These are phyloP conservation scores for Characodon lateralis DNA, from an alignment of 2,797 vertebrate species.

Conservation along the genomic window DNA sequence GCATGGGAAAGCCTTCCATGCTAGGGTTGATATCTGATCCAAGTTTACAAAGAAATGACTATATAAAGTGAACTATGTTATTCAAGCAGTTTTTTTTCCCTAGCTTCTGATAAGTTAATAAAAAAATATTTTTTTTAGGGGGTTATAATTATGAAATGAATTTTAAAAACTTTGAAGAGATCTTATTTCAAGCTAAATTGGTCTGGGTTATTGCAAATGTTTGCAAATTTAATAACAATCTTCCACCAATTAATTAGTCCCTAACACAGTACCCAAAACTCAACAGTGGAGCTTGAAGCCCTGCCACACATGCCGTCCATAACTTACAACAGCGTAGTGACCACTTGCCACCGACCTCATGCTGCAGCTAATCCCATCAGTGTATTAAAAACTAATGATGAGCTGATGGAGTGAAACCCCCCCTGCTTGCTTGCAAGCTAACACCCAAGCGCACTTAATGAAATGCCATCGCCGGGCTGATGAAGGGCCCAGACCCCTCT, in stretches of 20 bases:
- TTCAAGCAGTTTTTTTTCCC: not conserved
- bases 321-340: slow-evolving; percentile 51
- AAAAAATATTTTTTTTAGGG: not conserved
- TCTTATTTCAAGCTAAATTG: slow-evolving; percentile 1
- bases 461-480: slow-evolving; percentile 90
- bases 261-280: slow-evolving; percentile 24
- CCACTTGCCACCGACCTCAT: slow-evolving; percentile 53
- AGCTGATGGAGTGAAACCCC: slow-evolving; percentile 77
- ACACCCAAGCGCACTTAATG: slow-evolving; percentile 81
- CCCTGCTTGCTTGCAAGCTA: slow-evolving; percentile 63
- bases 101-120: not conserved
- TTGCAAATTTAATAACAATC: not conserved
- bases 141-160: not conserved
- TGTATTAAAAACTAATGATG: slow-evolving; percentile 90
- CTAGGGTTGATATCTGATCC: slow-evolving; percentile 29
- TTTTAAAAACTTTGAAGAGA: not conserved
- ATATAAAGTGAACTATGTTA: not conserved
- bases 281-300: slow-evolving; percentile 42
- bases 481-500: slow-evolving; percentile 86
- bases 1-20: slow-evolving; percentile 66
- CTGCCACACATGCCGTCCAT: slow-evolving; percentile 22
- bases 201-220: not conserved
- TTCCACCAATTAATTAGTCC: slow-evolving; percentile 21
- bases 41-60: not conserved
- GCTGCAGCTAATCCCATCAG: slow-evolving; percentile 75